Evolutionary conservation across 2,797 vertebrate species (phyloP).

Genomic region (Morelia viridis): DNA sequence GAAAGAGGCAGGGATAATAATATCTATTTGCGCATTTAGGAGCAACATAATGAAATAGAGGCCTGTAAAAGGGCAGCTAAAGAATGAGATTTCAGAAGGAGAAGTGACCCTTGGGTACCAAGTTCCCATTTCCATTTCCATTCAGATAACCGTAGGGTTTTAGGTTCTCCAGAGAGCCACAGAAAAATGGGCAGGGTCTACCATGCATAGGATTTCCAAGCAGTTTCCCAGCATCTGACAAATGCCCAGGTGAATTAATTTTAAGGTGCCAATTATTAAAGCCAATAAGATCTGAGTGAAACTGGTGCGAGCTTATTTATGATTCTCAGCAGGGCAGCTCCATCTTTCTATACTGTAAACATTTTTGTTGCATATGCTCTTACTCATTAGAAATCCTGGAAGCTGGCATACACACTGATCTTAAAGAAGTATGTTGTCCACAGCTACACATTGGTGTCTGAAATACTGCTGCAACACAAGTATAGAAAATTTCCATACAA

Average conservation of each 20-base stretch:
- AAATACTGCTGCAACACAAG: neutral
- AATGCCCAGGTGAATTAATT: neutral
- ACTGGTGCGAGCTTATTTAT: neutral
- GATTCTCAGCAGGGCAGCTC: neutral
- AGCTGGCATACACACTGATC: neutral
- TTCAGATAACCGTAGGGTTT: neutral
- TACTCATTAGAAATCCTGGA: neutral
- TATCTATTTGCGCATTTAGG: slow-evolving; percentile 8
- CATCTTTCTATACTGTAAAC: neutral
- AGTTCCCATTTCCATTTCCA: neutral
- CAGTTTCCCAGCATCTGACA: neutral
- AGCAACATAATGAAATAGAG: neutral
- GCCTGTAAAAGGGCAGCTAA: neutral
- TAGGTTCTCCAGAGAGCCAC: neutral
- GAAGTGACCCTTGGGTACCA: too few relatives aligned
- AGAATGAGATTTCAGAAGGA: neutral
- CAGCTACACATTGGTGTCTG: neutral
- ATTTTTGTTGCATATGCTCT: neutral
- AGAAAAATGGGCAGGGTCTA: neutral
- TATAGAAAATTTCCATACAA: neutral
- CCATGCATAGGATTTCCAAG: neutral
- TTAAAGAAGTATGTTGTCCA: neutral
- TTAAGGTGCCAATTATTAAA: neutral
- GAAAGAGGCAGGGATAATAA: neutral
- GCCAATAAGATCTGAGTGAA: neutral